Evolutionary conservation across 2,888 invertebrate species (phyloP).

Genomic region (Scaptomyza reducta): DNA sequence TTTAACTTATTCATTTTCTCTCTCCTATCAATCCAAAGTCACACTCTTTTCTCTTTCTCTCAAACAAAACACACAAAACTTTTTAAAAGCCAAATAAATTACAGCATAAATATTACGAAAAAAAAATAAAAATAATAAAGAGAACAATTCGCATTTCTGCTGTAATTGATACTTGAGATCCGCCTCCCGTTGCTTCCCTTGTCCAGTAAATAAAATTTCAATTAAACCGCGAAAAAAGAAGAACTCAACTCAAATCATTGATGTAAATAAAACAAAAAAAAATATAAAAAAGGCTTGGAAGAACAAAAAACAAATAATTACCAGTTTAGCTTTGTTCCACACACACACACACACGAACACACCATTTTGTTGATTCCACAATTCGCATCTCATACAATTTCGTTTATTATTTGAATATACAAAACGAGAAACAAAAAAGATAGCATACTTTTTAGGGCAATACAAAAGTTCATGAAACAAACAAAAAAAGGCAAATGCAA

Average conservation of each 20-base stretch:
- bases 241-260: conserved; percentile 53
- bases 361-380: background rate
- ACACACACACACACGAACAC: conserved; percentile 8
- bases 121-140: background rate
- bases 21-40: conserved; percentile 8
- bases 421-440: background rate
- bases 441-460: conserved; percentile 42
- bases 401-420: conserved; percentile 18
- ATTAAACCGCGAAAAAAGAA: background rate
- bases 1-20: conserved; percentile 2
- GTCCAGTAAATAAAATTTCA: no score
- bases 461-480: no score
- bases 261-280: conserved; percentile 62
- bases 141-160: conserved; percentile 15
- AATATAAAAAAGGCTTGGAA: conserved; percentile 13
- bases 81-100: conserved; percentile 16
- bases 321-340: conserved; percentile 33
- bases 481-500: conserved; percentile 44
- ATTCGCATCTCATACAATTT: conserved; percentile 44
- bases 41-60: background rate
- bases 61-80: conserved; percentile 11
- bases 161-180: conserved; percentile 28
- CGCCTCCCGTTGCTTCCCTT: conserved; percentile 12
- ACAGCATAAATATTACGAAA: conserved; percentile 14
- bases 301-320: conserved; percentile 10